Evolutionary conservation across 2,888 invertebrate species (phyloP), one percentile per base, ranked within the genome.

Genomic region (Epicampocera succincta): DNA sequence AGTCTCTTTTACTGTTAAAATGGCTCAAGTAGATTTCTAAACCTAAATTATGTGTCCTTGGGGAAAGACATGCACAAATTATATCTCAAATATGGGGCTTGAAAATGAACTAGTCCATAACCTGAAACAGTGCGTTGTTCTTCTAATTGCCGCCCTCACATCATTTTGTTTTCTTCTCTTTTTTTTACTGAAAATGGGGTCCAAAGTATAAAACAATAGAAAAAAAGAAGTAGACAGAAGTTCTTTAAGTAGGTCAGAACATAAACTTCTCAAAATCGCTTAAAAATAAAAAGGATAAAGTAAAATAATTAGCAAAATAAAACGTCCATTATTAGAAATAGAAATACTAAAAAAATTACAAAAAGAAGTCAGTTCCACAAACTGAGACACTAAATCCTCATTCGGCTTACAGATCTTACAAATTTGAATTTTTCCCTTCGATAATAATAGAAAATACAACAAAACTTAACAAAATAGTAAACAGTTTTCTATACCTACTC

Each of bases 261-360:
- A 12, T 15, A 2, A 12, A 65, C 58, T 63, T 56, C 19, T 54
- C 58, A 17, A 69, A 56, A 54, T 19, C 15, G 29, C n/a, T 13
- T 25, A 74, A 29, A 13, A 40, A 25, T 68, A 71, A 56, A 33
- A 48, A 40, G 19, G n/a, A 42, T 19, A 68, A 68, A 56, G 50
- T 60, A 0, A 68, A 72, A 68, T 66, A 77, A 66, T 74, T 78
- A 78, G 78, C 44, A 66, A 82, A 78, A 78, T 66, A 82, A 75
- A 82, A 78, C 82, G 82, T 82, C 82, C 82, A 82, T 75, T 68
- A 74, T 68, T 66, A 78, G 61, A 56, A 33, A 54, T 74, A 82
- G 73, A 77, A 58, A 78, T 66, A 72, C 38, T 58, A n/a, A 63
- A 72, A 46, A 42, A 17, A 2, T n/a, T 50, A 50, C n/a, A 63